Evolutionary conservation across 1,140 invertebrate genomes (phyloP), one percentile per base, ranked within the genome.

Genomic region (Plectrocnemia conspersa): DNA sequence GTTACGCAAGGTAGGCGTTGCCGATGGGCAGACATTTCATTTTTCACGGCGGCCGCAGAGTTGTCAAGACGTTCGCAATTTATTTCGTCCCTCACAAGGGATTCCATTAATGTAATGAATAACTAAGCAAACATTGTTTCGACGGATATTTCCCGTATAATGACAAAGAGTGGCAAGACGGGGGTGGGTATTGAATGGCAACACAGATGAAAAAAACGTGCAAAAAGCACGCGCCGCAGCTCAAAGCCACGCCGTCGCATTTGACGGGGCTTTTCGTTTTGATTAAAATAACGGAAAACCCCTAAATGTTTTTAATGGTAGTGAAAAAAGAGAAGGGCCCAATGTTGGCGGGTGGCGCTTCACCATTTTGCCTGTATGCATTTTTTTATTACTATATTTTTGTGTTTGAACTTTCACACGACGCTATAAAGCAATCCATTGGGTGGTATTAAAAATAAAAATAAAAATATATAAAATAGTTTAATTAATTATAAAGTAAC

Each of bases 61-160:
- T 38, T 16, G 33, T 11, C 33, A 23, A 38, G 29, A 22, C 47
- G 15, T 32, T 35, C 33, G 33, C 47, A 50, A 50, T 50, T 50
- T 50, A 50, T 50, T 50, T 54, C 27, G 36, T 53, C 49, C 32
- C 56, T 36, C 7, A 38, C 44, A 19, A 41, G 35, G 36, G 44
- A 49, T 52, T 59, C 58, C 58, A 59, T 59, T 59, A 59, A 59
- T 52, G 33, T 59, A 59, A 59, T 59, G 58, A 59, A 59, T 55
- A 59, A 55, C 47, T 59, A 45, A 55, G 41, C 58, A 59, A 59
- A 55, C 58, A 59, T 55, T 59, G 58, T 52, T 55, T 59, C 52
- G 32, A 49, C 52, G 40, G 57, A 59, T 59, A 54, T 54, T 54
- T 50, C 38, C 22, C 57, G 47, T 41, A 29, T 58, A 58, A 58